A percentile compares a stretch with the other conserved stretches of the same genome.
phyloP scores from a whole-genome alignment of 2,113 vertebrate species.

The Typhlomys cinereus region DNA sequence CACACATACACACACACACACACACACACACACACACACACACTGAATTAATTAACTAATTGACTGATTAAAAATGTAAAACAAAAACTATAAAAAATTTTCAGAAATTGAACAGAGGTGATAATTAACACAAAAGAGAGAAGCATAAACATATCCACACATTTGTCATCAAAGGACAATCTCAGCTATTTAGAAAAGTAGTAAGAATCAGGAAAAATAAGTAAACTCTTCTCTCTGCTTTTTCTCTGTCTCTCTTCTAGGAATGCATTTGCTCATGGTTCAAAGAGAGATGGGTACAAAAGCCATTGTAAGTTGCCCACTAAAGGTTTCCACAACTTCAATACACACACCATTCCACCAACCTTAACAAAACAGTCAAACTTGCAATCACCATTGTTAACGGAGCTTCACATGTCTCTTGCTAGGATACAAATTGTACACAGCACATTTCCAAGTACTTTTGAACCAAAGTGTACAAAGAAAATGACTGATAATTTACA shows the following conservation, averaged over 20 bases:
- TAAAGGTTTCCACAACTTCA: not conserved
- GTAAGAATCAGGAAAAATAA: not conserved
- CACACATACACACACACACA: no score
- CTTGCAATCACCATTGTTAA: not conserved
- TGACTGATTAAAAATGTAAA: not conserved
- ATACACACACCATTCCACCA: not conserved
- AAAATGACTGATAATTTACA: not conserved
- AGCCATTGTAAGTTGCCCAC: not conserved
- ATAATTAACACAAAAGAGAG: slow-evolving; percentile 5
- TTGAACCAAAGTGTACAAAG: not conserved
- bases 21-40: no score
- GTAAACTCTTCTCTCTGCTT: no score
- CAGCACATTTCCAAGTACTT: not conserved
- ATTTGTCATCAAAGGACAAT: not conserved
- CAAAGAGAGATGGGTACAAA: not conserved
- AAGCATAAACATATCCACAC: not conserved
- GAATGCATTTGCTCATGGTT: not conserved
- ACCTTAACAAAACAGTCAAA: not conserved
- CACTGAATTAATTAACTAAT: no score
- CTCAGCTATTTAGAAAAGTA: not conserved
- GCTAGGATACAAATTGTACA: not conserved
- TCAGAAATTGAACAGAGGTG: not conserved
- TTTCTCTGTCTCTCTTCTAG: not conserved
- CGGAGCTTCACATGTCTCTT: not conserved
- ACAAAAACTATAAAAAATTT: not conserved